Conservation (phyloP, 2,113 vertebrate genomes). For the Opisthocomus hoazin region DNA sequence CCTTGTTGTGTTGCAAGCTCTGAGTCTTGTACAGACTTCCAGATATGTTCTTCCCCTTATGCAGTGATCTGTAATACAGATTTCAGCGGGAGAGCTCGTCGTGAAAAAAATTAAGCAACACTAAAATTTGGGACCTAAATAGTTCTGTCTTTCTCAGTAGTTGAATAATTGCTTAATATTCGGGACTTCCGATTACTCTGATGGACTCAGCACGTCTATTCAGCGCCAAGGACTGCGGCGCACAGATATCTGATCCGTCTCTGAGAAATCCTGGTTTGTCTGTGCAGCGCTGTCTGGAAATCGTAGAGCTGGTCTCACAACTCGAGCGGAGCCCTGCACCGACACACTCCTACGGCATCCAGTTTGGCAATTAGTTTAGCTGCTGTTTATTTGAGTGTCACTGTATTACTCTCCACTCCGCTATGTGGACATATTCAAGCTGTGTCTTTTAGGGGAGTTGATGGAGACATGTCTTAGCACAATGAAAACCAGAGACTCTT, state of each 20-base stretch:
- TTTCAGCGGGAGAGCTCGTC: background rate
- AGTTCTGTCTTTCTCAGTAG: background rate
- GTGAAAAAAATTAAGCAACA: background rate
- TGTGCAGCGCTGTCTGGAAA: background rate
- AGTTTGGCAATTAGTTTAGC: background rate
- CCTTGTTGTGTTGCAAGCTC: background rate
- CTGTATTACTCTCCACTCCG: background rate
- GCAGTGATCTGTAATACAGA: background rate
- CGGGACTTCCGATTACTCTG: background rate
- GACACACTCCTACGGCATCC: background rate
- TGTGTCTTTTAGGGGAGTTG: background rate
- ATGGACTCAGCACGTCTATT: background rate
- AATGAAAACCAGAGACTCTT: background rate
- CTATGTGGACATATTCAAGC: background rate
- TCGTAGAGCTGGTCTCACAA: background rate
- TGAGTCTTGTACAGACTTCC: background rate
- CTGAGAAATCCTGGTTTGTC: background rate
- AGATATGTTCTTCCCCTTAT: background rate
- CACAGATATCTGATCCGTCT: background rate
- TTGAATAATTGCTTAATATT: constrained; percentile 1
- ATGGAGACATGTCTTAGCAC: background rate
- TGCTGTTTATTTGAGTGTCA: background rate
- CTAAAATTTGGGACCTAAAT: background rate
- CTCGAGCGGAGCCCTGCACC: background rate
- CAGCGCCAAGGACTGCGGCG: background rate